phyloP scores from a whole-genome alignment of 2,797 vertebrate species.

The Intellagama lesueurii region DNA sequence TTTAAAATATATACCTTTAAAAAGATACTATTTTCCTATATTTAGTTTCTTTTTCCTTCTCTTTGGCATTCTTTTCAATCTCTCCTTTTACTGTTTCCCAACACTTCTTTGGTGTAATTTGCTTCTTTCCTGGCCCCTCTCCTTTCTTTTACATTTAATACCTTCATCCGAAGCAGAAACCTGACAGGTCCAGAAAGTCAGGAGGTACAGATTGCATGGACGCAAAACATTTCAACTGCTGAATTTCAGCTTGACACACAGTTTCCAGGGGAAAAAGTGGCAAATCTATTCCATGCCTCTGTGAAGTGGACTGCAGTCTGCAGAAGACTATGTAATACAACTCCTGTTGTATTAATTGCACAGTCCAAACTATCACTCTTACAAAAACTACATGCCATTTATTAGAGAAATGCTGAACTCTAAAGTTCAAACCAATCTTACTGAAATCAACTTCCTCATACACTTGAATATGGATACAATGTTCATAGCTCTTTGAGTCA shows the following conservation, averaged over 20 bases:
- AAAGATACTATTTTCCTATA: neutral
- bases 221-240: neutral
- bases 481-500: neutral
- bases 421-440: neutral
- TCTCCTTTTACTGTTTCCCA: neutral
- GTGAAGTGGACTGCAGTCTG: too few species aligned
- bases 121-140: neutral
- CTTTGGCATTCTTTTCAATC: neutral
- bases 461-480: neutral
- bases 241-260: neutral
- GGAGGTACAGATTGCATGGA: neutral
- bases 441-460: neutral
- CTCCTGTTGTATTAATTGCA: neutral
- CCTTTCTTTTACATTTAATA: neutral
- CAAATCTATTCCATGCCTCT: neutral
- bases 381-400: neutral
- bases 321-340: neutral
- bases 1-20: neutral
- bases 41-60: conserved; percentile 2
- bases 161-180: neutral
- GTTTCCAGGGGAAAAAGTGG: neutral
- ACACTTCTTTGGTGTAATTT: neutral
- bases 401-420: neutral
- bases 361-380: neutral
- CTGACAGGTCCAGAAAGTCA: neutral